Evolutionary conservation across 2,797 vertebrate species (phyloP).

Genomic region (Allobates femoralis): DNA sequence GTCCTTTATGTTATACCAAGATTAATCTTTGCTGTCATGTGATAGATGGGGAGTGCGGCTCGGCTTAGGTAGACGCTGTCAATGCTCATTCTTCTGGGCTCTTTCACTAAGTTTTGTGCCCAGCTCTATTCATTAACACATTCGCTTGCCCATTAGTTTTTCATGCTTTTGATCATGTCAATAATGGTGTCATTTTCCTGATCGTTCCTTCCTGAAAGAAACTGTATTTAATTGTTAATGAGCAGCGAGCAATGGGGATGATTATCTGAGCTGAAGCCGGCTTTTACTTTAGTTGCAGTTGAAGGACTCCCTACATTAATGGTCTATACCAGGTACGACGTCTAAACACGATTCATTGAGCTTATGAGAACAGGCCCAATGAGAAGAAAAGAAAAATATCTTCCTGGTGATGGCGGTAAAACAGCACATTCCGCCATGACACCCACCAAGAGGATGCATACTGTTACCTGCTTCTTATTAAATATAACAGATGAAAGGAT

Average conservation of each 20-base stretch:
- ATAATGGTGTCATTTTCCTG: conserved; percentile 40
- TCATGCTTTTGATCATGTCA: conserved; percentile 3
- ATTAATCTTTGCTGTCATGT: neutral
- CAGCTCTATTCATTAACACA: conserved; percentile 4
- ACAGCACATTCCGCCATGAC: neutral
- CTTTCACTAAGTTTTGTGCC: conserved; percentile 9
- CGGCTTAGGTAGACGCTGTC: neutral
- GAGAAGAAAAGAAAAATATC: neutral
- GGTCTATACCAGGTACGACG: neutral
- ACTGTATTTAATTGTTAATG: conserved; percentile 60
- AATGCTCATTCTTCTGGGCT: conserved; percentile 22
- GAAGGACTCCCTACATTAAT: too few species aligned
- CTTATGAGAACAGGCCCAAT: neutral
- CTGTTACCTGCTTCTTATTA: too few species aligned
- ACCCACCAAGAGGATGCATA: neutral
- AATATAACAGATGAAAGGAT: neutral
- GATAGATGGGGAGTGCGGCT: neutral
- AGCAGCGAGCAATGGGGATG: conserved; percentile 40
- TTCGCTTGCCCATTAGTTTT: conserved; percentile 2
- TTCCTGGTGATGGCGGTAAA: neutral
- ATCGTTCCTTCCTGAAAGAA: conserved; percentile 44
- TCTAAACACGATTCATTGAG: conserved; percentile 2
- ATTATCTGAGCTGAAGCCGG: neutral
- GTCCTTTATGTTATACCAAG: neutral
- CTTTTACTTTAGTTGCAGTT: conserved; percentile 11